A percentile compares a stretch with the other conserved stretches of the same genome.
Conservation (phyloP, 1,140 invertebrate species). For the Drosophila arawakana region DNA sequence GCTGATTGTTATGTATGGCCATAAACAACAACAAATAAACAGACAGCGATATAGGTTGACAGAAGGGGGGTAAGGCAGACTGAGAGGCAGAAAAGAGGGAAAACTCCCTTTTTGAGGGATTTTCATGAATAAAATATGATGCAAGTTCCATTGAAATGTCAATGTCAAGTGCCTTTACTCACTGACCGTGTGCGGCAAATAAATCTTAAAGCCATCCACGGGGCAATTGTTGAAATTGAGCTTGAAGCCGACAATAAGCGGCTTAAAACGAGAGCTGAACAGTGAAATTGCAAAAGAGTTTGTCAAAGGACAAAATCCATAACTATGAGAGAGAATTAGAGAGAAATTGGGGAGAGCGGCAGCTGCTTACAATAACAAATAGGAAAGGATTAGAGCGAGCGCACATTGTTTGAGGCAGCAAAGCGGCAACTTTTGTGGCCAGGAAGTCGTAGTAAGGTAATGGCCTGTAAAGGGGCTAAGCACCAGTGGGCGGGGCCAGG, state of each 20-base stretch:
- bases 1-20: slow-evolving; percentile 24
- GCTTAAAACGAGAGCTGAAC: slow-evolving; percentile 55
- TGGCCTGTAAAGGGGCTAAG: slow-evolving; percentile 45
- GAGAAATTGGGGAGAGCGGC: slow-evolving; percentile 16
- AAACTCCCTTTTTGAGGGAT: neutral
- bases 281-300: slow-evolving; percentile 33
- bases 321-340: slow-evolving; percentile 56
- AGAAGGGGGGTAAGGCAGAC: neutral
- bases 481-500: neutral
- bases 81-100: neutral
- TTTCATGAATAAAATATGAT: slow-evolving; percentile 12
- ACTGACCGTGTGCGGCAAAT: slow-evolving; percentile 20
- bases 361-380: slow-evolving; percentile 60
- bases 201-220: slow-evolving; percentile 62
- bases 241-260: slow-evolving; percentile 54
- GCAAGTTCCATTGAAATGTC: slow-evolving; percentile 53
- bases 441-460: slow-evolving; percentile 79
- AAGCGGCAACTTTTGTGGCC: slow-evolving; percentile 37
- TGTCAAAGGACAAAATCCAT: slow-evolving; percentile 62
- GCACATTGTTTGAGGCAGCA: slow-evolving; percentile 56
- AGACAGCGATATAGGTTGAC: neutral
- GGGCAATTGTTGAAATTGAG: slow-evolving; percentile 68
- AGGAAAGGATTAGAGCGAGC: slow-evolving; percentile 64
- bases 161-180: slow-evolving; percentile 49
- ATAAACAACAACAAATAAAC: slow-evolving; percentile 10